phyloP scores from a whole-genome alignment of 2,797 vertebrate genomes.

The Odontamblyopus lacepedii region DNA sequence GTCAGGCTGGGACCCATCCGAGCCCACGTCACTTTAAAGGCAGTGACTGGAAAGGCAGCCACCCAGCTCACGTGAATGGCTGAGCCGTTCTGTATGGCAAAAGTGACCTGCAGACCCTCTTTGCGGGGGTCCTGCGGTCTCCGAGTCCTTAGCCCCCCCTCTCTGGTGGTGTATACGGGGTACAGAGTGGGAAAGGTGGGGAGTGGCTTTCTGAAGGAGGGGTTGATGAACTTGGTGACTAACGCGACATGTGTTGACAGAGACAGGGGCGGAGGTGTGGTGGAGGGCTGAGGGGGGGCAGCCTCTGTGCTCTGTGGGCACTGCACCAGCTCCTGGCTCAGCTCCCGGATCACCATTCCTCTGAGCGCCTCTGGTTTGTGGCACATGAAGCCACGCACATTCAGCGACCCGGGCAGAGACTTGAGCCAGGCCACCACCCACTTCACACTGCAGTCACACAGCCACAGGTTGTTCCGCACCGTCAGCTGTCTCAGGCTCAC shows the following conservation, averaged over 20 bases:
- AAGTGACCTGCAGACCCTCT: conserved; percentile 80
- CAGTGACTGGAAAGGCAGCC: conserved; percentile 83
- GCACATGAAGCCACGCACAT: conserved; percentile 94
- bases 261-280: conserved; percentile 45
- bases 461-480: conserved; percentile 94
- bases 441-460: conserved; percentile 91
- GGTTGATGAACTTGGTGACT: conserved; percentile 54
- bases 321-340: conserved; percentile 88
- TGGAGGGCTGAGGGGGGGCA: conserved; percentile 60
- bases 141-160: conserved; percentile 71
- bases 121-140: conserved; percentile 66
- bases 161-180: conserved; percentile 70
- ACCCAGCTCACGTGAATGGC: conserved; percentile 91
- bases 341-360: conserved; percentile 94
- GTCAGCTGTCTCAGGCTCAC: conserved; percentile 88
- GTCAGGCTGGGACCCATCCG: conserved; percentile 91
- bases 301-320: conserved; percentile 80
- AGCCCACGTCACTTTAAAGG: conserved; percentile 93
- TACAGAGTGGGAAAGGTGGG: conserved; percentile 59
- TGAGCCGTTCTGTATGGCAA: conserved; percentile 86
- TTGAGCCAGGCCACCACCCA: conserved; percentile 95
- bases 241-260: conserved; percentile 45
- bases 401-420: conserved; percentile 86
- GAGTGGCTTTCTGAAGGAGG: conserved; percentile 57
- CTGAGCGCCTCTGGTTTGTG: conserved; percentile 90